Evolutionary conservation across 2,113 vertebrate species (phyloP).

Genomic region (Pycnonotus jocosus): DNA sequence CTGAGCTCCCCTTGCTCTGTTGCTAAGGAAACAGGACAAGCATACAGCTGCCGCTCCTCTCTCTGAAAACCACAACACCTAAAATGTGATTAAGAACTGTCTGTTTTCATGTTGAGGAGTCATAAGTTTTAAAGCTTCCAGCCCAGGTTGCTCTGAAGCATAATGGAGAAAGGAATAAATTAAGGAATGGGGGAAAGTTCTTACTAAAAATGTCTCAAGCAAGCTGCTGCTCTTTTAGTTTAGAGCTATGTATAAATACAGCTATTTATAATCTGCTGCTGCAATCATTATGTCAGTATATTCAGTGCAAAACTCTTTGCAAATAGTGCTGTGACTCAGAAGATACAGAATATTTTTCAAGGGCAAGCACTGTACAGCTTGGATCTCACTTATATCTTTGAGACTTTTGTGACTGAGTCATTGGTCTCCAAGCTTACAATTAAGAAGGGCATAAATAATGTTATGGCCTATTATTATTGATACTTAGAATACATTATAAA

Average conservation of each 20-base stretch:
- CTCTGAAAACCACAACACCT: conserved; percentile 15
- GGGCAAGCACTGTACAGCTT: background rate
- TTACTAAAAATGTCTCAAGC: conserved; percentile 30
- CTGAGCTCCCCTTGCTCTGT: conserved; percentile 23
- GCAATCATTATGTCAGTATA: conserved; percentile 37
- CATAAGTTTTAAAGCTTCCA: conserved; percentile 15
- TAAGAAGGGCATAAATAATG: background rate
- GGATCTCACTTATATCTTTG: background rate
- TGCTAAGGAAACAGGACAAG: conserved; percentile 65
- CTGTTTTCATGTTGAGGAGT: conserved; percentile 37
- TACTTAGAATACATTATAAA: background rate
- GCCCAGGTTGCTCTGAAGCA: background rate
- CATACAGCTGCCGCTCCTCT: background rate
- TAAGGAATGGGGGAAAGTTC: background rate
- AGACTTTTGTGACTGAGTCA: background rate
- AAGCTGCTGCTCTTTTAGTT: conserved; percentile 43
- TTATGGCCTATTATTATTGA: background rate
- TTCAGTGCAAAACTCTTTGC: conserved; percentile 5
- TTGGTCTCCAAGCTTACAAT: background rate
- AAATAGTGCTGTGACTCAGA: conserved; percentile 34
- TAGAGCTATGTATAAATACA: conserved; percentile 30
- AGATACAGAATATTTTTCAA: background rate
- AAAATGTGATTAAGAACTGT: conserved; percentile 32
- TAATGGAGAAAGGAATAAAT: conserved; percentile 41
- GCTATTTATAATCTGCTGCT: conserved; percentile 51